Evolutionary conservation across 2,797 vertebrate species (phyloP).

Genomic region (Molossus molossus): DNA sequence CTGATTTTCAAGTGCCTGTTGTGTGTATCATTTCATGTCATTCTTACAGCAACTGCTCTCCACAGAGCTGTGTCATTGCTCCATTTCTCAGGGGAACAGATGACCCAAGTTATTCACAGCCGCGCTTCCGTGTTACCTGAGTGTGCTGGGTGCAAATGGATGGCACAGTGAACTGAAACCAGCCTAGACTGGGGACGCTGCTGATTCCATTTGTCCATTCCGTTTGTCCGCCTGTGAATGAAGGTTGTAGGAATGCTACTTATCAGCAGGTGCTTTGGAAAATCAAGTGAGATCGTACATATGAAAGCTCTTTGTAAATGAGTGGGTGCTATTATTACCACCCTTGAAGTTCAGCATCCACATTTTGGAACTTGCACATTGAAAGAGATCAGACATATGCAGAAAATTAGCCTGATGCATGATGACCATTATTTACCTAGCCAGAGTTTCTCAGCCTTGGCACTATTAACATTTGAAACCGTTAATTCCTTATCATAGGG

Average conservation of each 20-base stretch:
- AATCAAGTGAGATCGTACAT: background rate
- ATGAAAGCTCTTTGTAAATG: slow-evolving; percentile 4
- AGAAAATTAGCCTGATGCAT: background rate
- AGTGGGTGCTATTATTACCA: background rate
- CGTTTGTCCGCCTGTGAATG: background rate
- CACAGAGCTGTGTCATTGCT: background rate
- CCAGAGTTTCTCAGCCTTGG: background rate
- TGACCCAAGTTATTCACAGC: background rate
- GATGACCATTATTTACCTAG: background rate
- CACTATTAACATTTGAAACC: background rate
- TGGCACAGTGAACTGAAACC: background rate
- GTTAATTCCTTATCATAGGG: background rate
- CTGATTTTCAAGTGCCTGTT: background rate
- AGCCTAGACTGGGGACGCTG: background rate
- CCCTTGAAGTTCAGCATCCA: background rate
- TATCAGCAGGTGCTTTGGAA: background rate
- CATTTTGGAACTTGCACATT: background rate
- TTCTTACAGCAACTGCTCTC: background rate
- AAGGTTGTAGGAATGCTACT: background rate
- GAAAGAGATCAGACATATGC: background rate
- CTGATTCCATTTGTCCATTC: background rate
- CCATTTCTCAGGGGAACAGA: background rate
- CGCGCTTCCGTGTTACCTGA: background rate
- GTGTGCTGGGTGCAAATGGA: fast-evolving
- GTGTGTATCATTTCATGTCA: background rate